Conservation (phyloP, 1,140 invertebrate genomes). For the Drosophila melanica region DNA sequence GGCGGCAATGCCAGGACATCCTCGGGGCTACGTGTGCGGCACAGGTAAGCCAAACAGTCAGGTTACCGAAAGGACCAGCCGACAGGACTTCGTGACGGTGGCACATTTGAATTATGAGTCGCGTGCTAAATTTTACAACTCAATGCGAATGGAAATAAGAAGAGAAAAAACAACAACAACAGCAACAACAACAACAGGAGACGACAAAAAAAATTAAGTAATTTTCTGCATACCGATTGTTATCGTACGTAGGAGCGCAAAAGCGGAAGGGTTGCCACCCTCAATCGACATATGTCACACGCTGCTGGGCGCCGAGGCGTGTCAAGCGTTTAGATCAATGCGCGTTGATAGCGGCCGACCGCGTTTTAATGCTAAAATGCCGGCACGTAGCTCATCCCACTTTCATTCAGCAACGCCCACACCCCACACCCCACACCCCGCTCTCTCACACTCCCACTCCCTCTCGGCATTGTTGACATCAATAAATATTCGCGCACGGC, state of each 20-base stretch:
- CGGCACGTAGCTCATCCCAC: conserved; percentile 58
- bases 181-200: neutral
- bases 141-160: conserved; percentile 21
- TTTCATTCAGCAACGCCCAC: conserved; percentile 42
- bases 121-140: conserved; percentile 50
- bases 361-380: conserved; percentile 71
- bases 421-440: neutral
- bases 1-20: conserved; percentile 31
- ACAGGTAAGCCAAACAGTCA: conserved; percentile 46
- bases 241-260: conserved; percentile 46
- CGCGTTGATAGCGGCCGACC: conserved; percentile 69
- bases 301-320: conserved; percentile 62
- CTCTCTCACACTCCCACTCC: too few species aligned
- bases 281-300: conserved; percentile 69
- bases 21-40: conserved; percentile 53
- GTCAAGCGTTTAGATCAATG: conserved; percentile 72
- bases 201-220: conserved; percentile 65
- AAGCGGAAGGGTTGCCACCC: conserved; percentile 63
- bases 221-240: conserved; percentile 73
- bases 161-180: neutral
- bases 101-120: conserved; percentile 50
- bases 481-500: conserved; percentile 78
- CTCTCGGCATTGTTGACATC: conserved; percentile 64
- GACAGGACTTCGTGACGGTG: conserved; percentile 2
- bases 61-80: neutral